Evolutionary conservation across 2,888 invertebrate genomes (phyloP).

Genomic region (Parnassius orleans): DNA sequence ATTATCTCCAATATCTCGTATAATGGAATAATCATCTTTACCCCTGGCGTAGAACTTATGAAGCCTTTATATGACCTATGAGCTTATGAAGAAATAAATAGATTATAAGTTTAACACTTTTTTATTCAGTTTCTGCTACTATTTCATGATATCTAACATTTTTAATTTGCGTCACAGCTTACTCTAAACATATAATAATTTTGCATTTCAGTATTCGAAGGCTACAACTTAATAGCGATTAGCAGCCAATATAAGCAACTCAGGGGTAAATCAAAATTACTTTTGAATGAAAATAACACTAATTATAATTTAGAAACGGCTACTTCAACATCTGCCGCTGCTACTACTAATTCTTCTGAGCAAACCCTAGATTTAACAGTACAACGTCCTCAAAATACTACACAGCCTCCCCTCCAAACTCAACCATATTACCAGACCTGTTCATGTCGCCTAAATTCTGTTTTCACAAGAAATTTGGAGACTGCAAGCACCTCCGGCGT

Average conservation of each 20-base stretch:
- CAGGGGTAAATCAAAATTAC: constrained; percentile 29
- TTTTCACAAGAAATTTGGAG: neutral
- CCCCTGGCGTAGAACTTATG: too few species aligned
- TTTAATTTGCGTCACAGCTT: too few species aligned
- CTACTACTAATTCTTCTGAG: neutral
- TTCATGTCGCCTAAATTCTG: neutral
- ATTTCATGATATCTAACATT: too few species aligned
- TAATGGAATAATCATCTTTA: too few species aligned
- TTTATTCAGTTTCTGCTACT: too few species aligned
- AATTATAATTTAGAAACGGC: constrained; percentile 1
- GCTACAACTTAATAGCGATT: constrained; percentile 31
- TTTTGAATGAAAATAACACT: constrained; percentile 4
- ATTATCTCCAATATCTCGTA: too few species aligned
- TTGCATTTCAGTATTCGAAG: constrained; percentile 28
- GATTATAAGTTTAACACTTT: too few species aligned
- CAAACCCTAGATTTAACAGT: neutral
- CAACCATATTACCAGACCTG: constrained; percentile 12
- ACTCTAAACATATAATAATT: too few species aligned
- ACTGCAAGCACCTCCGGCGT: neutral
- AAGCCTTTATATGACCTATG: too few species aligned
- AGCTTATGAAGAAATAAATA: too few species aligned
- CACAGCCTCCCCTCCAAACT: too few species aligned
- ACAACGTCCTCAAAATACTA: too few species aligned
- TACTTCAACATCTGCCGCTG: neutral
- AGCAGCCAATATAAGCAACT: constrained; percentile 31